A percentile compares a stretch with the other conserved stretches of the same genome.
phyloP scores from a whole-genome alignment of 2,888 invertebrate species.

The Agrotis ipsilon region DNA sequence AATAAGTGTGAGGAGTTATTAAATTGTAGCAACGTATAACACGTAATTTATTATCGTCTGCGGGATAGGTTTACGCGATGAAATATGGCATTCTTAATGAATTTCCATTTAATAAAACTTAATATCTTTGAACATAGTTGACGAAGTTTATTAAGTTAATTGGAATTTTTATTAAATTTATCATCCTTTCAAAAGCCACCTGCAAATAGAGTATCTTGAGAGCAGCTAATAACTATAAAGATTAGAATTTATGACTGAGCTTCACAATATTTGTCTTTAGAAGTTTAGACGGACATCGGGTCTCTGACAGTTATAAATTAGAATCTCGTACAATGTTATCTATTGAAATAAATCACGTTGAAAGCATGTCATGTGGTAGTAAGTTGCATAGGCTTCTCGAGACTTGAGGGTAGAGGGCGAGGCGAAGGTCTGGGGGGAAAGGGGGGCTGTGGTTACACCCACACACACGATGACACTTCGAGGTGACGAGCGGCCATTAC shows the following conservation, averaged over 20 bases:
- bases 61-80: slow-evolving; percentile 40
- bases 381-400: slow-evolving; percentile 49
- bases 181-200: not conserved
- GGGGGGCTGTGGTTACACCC: slow-evolving; percentile 72
- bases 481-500: slow-evolving; percentile 59
- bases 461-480: slow-evolving; percentile 72
- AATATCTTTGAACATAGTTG: slow-evolving; percentile 26
- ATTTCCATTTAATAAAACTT: slow-evolving; percentile 43
- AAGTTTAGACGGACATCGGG: not conserved
- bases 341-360: slow-evolving; percentile 40
- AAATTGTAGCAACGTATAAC: slow-evolving; percentile 43
- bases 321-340: slow-evolving; percentile 36
- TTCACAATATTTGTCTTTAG: slow-evolving; percentile 22
- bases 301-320: slow-evolving; percentile 24
- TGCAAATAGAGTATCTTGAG: not conserved
- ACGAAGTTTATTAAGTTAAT: slow-evolving; percentile 37
- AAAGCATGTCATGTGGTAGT: slow-evolving; percentile 34
- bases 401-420: slow-evolving; percentile 55
- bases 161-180: slow-evolving; percentile 36
- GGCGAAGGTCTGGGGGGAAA: slow-evolving; percentile 51
- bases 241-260: slow-evolving; percentile 5
- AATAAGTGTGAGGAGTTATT: slow-evolving; percentile 41
- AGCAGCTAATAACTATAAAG: not conserved
- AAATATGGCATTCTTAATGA: slow-evolving; percentile 56
- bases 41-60: slow-evolving; percentile 45